Conservation (phyloP, 2,797 vertebrate genomes). For the Diplodus puntazzo region DNA sequence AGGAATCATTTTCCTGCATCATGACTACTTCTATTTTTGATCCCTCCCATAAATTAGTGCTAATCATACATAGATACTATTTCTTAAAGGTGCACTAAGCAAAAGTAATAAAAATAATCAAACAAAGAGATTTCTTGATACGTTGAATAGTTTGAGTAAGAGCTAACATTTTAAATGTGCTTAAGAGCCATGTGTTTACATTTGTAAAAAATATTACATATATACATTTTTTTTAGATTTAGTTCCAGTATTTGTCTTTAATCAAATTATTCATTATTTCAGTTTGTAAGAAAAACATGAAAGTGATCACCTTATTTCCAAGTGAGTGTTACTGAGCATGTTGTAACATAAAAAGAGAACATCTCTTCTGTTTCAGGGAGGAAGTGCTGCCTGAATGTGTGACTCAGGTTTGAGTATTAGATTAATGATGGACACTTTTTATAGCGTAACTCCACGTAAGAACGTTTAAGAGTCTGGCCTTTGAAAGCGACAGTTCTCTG, state of each 20-base stretch:
- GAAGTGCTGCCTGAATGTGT: not conserved
- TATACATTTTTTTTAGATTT: too few relatives aligned
- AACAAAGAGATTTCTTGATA: too few relatives aligned
- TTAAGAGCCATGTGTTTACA: too few relatives aligned
- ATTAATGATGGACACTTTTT: conserved; percentile 17
- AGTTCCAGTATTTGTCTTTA: too few relatives aligned
- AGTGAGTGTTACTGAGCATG: not conserved
- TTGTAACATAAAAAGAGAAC: not conserved
- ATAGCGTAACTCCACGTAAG: conserved; percentile 9
- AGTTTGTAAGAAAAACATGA: not conserved
- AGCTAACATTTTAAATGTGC: too few relatives aligned
- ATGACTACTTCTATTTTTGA: not conserved
- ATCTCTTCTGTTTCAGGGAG: not conserved
- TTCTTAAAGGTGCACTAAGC: not conserved
- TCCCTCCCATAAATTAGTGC: not conserved
- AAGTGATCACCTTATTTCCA: not conserved
- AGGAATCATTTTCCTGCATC: not conserved
- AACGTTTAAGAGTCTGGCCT: not conserved
- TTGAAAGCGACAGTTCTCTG: conserved; percentile 38
- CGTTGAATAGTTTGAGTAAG: too few relatives aligned
- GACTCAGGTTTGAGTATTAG: not conserved
- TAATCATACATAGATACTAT: not conserved
- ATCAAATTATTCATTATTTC: not conserved
- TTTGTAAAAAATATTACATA: too few relatives aligned
- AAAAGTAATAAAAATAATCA: too few relatives aligned